A percentile compares a stretch with the other conserved stretches of the same genome.
Conservation (phyloP, 1,140 invertebrate species). For the Drosophila littoralis region DNA sequence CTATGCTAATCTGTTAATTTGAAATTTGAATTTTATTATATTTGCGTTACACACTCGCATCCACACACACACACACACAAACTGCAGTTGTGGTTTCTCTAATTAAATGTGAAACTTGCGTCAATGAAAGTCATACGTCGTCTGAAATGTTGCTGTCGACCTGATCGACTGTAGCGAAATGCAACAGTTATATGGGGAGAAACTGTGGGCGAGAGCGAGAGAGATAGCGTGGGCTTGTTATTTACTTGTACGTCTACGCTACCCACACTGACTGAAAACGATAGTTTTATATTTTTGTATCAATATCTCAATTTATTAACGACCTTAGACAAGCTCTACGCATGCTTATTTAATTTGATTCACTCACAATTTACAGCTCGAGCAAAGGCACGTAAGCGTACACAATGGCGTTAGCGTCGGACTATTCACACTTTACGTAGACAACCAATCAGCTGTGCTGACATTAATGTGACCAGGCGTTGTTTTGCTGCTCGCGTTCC, state of each 20-base stretch:
- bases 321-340: not conserved
- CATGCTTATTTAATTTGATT: conserved; percentile 5
- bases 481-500: not conserved
- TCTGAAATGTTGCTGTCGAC: conserved; percentile 19
- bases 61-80: conserved; percentile 1
- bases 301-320: not conserved
- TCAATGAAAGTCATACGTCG: conserved; percentile 39
- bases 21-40: conserved; percentile 14
- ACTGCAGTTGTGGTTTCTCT: conserved; percentile 33
- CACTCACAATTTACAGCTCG: conserved; percentile 37
- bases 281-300: not conserved
- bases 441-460: conserved; percentile 31
- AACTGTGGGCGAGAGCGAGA: conserved; percentile 24
- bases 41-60: conserved; percentile 21
- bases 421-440: conserved; percentile 29
- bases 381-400: conserved; percentile 39
- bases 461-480: conserved; percentile 11
- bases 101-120: conserved; percentile 50
- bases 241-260: not conserved
- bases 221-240: conserved; percentile 18
- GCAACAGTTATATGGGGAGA: conserved; percentile 10
- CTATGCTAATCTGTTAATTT: not conserved
- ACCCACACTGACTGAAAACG: not conserved
- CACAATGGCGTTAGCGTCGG: conserved; percentile 48
- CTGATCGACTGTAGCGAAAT: conserved; percentile 31